phyloP scores from a whole-genome alignment of 2,113 vertebrate genomes.

The Narcine bancroftii region DNA sequence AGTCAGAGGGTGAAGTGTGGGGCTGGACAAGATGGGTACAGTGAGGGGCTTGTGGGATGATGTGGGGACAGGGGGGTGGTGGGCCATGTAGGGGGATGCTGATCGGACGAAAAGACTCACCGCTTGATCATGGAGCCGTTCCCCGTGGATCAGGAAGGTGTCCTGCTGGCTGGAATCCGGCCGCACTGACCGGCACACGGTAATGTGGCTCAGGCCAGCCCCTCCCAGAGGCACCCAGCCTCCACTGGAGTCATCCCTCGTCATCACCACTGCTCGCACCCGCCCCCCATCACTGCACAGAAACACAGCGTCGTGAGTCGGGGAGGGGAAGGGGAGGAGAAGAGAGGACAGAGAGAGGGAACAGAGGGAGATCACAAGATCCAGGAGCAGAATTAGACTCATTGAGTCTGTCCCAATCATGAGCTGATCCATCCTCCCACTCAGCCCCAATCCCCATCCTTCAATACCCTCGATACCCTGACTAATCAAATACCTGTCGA shows the following conservation, averaged over 20 bases:
- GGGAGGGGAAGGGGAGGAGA: neutral
- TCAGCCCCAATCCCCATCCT: too few relatives aligned
- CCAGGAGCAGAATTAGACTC: too few relatives aligned
- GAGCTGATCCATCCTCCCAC: too few relatives aligned
- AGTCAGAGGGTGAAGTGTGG: too few relatives aligned
- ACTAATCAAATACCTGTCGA: too few relatives aligned
- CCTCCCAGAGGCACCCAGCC: slow-evolving; percentile 86
- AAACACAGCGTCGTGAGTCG: neutral
- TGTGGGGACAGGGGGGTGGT: too few relatives aligned
- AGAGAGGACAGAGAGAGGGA: neutral
- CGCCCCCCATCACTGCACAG: slow-evolving; percentile 63
- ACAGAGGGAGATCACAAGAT: neutral
- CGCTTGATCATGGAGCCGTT: slow-evolving; percentile 81
- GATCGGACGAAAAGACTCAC: too few relatives aligned
- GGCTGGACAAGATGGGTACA: too few relatives aligned
- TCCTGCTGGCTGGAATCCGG: slow-evolving; percentile 64
- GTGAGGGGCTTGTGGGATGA: too few relatives aligned
- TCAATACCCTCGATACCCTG: too few relatives aligned
- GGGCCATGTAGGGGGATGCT: too few relatives aligned
- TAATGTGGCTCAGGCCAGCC: slow-evolving; percentile 81
- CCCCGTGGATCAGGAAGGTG: slow-evolving; percentile 78
- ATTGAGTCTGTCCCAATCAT: too few relatives aligned
- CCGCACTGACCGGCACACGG: slow-evolving; percentile 72
- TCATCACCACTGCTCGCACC: slow-evolving; percentile 89
- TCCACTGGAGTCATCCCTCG: slow-evolving; percentile 87